Percentiles rank a stretch among this genome's conserved stretches.
These are phyloP conservation scores for Parnassius smintheus DNA, from an alignment of 2,888 invertebrate species.

Conservation along the genomic window DNA sequence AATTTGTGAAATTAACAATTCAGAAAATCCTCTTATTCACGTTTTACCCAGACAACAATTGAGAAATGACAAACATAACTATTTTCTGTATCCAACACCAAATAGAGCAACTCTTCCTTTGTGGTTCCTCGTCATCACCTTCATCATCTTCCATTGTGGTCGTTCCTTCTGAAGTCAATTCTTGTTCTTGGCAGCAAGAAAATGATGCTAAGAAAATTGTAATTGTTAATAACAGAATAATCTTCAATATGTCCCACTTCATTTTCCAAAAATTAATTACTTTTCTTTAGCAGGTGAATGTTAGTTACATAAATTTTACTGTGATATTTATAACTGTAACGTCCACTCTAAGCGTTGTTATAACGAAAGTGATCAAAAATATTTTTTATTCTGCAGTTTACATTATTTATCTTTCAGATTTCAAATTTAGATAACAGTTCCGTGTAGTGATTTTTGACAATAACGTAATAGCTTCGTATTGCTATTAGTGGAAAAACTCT, in stretches of 20 bases:
- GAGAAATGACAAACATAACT: slow-evolving; percentile 74
- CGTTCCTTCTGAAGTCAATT: slow-evolving; percentile 45
- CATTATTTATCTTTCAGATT: slow-evolving; percentile 14
- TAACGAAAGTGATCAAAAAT: background rate
- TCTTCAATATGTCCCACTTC: slow-evolving; percentile 40
- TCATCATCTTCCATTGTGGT: slow-evolving; percentile 51
- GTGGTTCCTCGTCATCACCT: slow-evolving; percentile 65
- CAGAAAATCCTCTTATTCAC: background rate
- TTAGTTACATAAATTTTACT: slow-evolving; percentile 1
- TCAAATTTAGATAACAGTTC: slow-evolving; percentile 8
- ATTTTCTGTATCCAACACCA: slow-evolving; percentile 80
- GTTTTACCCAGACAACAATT: slow-evolving; percentile 60
- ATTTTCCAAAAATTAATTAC: slow-evolving; percentile 12
- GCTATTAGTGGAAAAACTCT: background rate
- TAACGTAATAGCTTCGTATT: background rate
- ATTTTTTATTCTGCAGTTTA: background rate
- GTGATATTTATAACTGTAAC: background rate
- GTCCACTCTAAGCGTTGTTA: background rate
- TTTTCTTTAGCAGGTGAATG: background rate
- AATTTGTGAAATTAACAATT: no score
- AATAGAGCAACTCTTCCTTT: slow-evolving; percentile 68
- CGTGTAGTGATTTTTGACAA: slow-evolving; percentile 8
- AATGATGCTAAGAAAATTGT: slow-evolving; percentile 43
- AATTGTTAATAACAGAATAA: slow-evolving; percentile 46
- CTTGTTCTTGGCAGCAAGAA: slow-evolving; percentile 58